A percentile compares a stretch with the other conserved stretches of the same genome.
phyloP scores from a whole-genome alignment of 2,113 vertebrate species.

The Mystacornis crossleyi region DNA sequence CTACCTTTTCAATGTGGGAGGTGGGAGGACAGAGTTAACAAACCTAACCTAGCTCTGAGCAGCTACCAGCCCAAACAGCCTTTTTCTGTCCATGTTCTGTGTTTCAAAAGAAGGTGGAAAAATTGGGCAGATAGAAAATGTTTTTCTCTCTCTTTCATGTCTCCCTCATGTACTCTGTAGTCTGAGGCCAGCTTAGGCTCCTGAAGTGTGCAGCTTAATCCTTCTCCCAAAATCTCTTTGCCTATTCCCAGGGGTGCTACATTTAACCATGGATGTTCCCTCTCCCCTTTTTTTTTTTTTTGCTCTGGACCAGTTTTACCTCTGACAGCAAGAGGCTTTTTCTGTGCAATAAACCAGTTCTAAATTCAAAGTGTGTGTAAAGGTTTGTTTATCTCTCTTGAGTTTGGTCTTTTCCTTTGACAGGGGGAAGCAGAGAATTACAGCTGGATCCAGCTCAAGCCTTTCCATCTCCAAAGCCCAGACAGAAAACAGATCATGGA shows the following conservation, averaged over 20 bases:
- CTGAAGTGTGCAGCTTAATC: not conserved
- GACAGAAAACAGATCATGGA: not conserved
- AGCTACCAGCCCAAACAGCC: not conserved
- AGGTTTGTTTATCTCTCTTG: not conserved
- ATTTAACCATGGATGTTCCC: not conserved
- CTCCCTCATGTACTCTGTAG: not conserved
- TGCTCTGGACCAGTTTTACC: not conserved
- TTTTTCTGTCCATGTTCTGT: fast-evolving
- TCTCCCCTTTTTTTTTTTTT: not conserved
- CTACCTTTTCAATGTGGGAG: not conserved
- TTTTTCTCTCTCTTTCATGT: not conserved
- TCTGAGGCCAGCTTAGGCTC: not conserved
- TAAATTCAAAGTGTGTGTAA: not conserved
- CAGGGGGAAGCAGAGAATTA: not conserved
- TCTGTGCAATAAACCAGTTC: not conserved
- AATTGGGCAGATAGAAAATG: not conserved
- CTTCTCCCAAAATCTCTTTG: not conserved
- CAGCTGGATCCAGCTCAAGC: not conserved
- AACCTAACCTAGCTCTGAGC: not conserved
- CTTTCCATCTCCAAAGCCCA: not conserved
- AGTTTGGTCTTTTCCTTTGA: not conserved
- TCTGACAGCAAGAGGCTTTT: not conserved
- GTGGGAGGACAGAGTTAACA: not conserved
- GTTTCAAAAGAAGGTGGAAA: not conserved
- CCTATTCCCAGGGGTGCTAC: not conserved